Percentiles rank a stretch among this genome's conserved stretches.
Conservation (phyloP, 92 coral and sea anemone species). For the Nematostella vectensis region DNA sequence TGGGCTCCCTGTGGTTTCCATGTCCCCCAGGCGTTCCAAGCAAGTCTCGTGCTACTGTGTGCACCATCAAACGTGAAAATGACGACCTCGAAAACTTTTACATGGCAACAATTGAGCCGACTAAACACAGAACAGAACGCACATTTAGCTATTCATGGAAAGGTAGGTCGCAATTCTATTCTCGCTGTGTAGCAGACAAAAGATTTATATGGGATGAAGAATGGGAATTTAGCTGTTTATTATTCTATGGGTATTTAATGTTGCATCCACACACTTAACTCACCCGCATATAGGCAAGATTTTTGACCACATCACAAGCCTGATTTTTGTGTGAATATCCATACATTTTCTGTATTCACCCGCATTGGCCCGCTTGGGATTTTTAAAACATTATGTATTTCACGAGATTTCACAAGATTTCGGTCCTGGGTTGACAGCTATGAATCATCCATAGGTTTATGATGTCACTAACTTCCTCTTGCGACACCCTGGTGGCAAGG, state of each 20-base stretch:
- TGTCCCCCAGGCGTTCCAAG: no score
- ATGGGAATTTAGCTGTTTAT: no score
- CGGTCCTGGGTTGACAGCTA: not conserved
- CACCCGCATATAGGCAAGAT: not conserved
- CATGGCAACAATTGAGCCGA: conserved; percentile 64
- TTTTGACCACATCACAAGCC: no score
- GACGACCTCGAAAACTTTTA: conserved; percentile 42
- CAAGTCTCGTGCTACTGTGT: no score
- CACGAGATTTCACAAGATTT: not conserved
- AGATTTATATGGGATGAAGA: no score
- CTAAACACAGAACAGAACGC: conserved; percentile 58
- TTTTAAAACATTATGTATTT: not conserved
- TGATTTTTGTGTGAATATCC: not conserved
- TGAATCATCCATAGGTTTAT: conserved; percentile 43
- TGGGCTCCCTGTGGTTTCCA: no score
- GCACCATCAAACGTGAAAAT: no score
- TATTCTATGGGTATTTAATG: no score
- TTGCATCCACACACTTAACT: no score
- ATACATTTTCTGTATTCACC: not conserved
- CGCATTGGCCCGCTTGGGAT: no score
- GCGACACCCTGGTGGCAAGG: conserved; percentile 90
- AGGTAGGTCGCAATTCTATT: conserved; percentile 50
- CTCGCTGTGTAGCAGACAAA: no score
- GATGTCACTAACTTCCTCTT: conserved; percentile 66
- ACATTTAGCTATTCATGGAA: conserved; percentile 69